Conservation (phyloP, 2,113 vertebrate genomes). For the Poecilia latipinna region DNA sequence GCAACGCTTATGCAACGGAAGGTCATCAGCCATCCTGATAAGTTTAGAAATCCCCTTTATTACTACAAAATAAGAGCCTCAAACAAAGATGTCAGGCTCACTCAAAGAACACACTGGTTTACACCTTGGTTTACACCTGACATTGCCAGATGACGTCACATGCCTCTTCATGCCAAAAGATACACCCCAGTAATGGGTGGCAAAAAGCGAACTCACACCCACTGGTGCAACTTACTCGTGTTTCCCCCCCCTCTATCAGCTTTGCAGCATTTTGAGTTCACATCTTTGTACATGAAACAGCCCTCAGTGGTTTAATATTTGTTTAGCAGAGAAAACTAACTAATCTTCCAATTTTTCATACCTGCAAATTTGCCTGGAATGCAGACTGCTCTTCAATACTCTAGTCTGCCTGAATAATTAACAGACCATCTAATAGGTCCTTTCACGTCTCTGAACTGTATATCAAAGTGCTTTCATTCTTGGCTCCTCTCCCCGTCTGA, state of each 20-base stretch:
- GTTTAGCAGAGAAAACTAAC: neutral
- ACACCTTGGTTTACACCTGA: too few species aligned
- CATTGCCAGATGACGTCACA: too few species aligned
- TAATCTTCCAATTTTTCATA: neutral
- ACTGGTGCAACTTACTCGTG: neutral
- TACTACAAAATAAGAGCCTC: too few species aligned
- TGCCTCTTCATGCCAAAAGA: too few species aligned
- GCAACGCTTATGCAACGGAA: too few species aligned
- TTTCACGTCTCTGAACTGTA: neutral
- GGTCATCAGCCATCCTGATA: too few species aligned
- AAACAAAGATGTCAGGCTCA: too few species aligned
- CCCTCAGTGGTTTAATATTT: neutral
- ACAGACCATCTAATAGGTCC: neutral
- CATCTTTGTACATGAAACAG: neutral
- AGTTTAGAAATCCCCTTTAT: too few species aligned
- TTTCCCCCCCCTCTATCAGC: neutral
- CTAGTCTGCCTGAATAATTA: neutral
- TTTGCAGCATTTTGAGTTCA: conserved; percentile 4
- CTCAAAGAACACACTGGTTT: too few species aligned
- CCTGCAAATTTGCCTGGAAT: neutral
- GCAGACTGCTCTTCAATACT: neutral
- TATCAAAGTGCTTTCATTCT: neutral
- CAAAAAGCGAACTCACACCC: neutral
- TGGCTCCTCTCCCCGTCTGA: conserved; percentile 14
- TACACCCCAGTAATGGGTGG: too few species aligned